Percentiles rank a stretch among this genome's conserved stretches.
These are phyloP conservation scores for Lithophane ornitopus DNA, from an alignment of 2,888 invertebrate genomes.

Conservation along the genomic window DNA sequence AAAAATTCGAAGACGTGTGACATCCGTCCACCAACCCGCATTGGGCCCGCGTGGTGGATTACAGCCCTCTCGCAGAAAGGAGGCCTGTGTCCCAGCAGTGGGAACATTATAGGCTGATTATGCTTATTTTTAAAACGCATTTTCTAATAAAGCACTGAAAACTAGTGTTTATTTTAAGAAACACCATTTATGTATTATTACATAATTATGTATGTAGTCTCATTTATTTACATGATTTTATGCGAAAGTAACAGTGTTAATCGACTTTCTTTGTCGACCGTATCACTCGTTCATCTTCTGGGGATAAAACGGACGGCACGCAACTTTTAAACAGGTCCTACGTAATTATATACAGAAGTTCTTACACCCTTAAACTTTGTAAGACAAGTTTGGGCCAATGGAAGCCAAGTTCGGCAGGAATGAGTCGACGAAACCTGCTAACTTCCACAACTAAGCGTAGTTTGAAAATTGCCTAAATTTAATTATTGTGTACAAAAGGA, in stretches of 20 bases:
- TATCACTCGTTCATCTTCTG: conserved; percentile 60
- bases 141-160: too few relatives aligned
- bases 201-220: too few relatives aligned
- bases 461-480: conserved; percentile 56
- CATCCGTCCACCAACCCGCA: too few relatives aligned
- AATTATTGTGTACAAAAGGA: conserved; percentile 54
- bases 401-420: conserved; percentile 56
- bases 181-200: too few relatives aligned
- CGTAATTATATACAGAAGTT: conserved; percentile 66
- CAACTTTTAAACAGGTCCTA: conserved; percentile 61
- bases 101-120: too few relatives aligned
- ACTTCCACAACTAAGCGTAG: conserved; percentile 55
- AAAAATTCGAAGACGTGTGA: too few relatives aligned
- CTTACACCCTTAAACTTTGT: conserved; percentile 56
- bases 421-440: conserved; percentile 44
- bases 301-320: conserved; percentile 44
- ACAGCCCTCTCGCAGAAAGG: too few relatives aligned
- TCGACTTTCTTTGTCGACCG: neutral
- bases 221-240: neutral
- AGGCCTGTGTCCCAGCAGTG: too few relatives aligned
- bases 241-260: neutral
- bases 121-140: too few relatives aligned
- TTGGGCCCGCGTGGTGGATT: too few relatives aligned
- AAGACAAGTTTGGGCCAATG: conserved; percentile 53
- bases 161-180: too few relatives aligned